A percentile compares a stretch with the other conserved stretches of the same genome.
Evolutionary conservation across 2,113 vertebrate species (phyloP).

Genomic region (Paramormyrops kingsleyae): DNA sequence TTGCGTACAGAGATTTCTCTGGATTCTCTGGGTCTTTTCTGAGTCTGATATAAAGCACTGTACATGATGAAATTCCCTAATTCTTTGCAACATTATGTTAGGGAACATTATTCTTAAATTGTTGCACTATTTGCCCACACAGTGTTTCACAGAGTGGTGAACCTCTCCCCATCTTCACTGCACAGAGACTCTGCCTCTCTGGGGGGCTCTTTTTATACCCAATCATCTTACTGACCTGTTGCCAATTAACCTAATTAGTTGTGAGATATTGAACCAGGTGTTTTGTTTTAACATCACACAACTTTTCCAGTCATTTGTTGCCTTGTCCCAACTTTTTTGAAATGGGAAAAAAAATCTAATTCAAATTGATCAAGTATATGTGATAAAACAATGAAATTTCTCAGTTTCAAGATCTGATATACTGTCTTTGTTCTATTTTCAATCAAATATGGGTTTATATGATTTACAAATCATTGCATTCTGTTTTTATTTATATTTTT

Average conservation of each 20-base stretch:
- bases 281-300: not conserved
- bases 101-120: not conserved
- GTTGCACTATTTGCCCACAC: not conserved
- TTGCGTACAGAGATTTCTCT: not conserved
- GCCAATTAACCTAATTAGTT: not conserved
- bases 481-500: too few relatives aligned
- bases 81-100: not conserved
- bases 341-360: not conserved
- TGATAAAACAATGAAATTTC: not conserved
- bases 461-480: not conserved
- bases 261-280: not conserved
- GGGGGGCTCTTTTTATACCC: not conserved
- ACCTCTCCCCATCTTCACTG: not conserved
- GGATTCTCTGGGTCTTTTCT: not conserved
- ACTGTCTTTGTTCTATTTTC: not conserved
- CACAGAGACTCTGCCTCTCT: not conserved
- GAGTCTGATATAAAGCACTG: not conserved
- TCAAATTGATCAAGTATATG: not conserved
- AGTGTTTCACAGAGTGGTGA: not conserved
- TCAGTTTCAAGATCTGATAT: too few relatives aligned
- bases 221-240: not conserved
- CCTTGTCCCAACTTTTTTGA: not conserved
- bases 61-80: not conserved
- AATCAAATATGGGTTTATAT: not conserved
- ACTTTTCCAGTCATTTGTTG: not conserved